Evolutionary conservation across 2,888 invertebrate genomes (phyloP).

Genomic region (Sipunculus nudus): DNA sequence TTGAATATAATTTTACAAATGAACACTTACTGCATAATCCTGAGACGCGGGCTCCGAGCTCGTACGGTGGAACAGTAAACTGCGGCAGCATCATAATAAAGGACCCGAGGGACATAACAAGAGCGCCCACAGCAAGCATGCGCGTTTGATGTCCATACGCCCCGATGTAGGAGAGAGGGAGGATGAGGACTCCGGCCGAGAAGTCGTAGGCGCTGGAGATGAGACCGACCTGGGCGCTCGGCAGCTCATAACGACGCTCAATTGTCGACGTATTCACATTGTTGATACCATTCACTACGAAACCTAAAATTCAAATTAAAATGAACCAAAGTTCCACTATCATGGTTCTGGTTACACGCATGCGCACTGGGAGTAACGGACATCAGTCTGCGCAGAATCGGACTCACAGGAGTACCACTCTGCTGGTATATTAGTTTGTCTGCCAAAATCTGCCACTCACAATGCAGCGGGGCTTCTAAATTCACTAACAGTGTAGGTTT

Average conservation of each 20-base stretch:
- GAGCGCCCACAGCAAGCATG: slow-evolving; percentile 78
- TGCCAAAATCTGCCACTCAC: too few species aligned
- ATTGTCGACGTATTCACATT: slow-evolving; percentile 58
- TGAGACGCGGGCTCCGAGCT: neutral
- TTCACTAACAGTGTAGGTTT: too few species aligned
- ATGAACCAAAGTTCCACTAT: too few species aligned
- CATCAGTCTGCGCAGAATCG: too few species aligned
- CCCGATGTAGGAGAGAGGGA: slow-evolving; percentile 79
- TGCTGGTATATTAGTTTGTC: too few species aligned
- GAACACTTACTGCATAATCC: too few species aligned
- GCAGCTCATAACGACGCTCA: slow-evolving; percentile 55
- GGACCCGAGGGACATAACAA: slow-evolving; percentile 76
- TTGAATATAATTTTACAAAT: too few species aligned
- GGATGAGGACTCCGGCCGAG: slow-evolving; percentile 54
- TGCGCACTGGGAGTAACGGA: too few species aligned
- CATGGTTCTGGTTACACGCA: too few species aligned
- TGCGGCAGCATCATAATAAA: slow-evolving; percentile 84
- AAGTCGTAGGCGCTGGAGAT: slow-evolving; percentile 59
- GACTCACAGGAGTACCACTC: too few species aligned
- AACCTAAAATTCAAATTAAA: slow-evolving; percentile 45
- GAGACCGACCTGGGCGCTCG: slow-evolving; percentile 55
- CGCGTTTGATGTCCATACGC: slow-evolving; percentile 68
- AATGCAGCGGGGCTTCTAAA: too few species aligned
- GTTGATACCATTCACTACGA: slow-evolving; percentile 60
- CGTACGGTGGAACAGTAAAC: slow-evolving; percentile 74